phyloP scores from a whole-genome alignment of 2,888 invertebrate species.

The Eurytoma adleriae region DNA sequence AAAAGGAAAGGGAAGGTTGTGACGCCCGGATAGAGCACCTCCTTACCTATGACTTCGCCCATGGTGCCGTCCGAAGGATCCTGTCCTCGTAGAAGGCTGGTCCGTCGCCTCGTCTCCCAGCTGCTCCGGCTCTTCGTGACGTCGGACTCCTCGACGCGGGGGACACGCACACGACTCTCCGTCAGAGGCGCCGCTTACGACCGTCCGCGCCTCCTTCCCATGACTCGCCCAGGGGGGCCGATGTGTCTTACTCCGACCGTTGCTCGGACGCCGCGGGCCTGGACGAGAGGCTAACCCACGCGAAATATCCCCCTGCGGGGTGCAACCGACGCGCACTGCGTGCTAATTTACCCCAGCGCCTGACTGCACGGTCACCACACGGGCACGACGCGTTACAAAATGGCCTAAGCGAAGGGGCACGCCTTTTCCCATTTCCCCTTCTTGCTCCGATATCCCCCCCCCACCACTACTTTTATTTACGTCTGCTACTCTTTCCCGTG shows the following conservation, averaged over 20 bases:
- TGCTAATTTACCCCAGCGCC: slow-evolving; percentile 61
- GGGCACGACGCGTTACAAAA: slow-evolving; percentile 66
- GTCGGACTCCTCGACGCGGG: neutral
- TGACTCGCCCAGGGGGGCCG: too few relatives aligned
- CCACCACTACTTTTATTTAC: neutral
- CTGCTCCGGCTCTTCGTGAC: slow-evolving; percentile 3
- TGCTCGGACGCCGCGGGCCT: too few relatives aligned
- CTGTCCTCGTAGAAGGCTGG: neutral
- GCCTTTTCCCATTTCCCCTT: slow-evolving; percentile 56
- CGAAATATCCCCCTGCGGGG: neutral
- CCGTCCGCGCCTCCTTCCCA: too few relatives aligned
- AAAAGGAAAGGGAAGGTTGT: neutral
- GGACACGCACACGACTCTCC: neutral
- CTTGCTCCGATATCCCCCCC: neutral
- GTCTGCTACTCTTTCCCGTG: neutral
- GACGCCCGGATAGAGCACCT: neutral
- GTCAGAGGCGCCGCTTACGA: too few relatives aligned
- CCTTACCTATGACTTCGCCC: slow-evolving; percentile 58
- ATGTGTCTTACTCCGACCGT: too few relatives aligned
- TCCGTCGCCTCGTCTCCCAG: neutral
- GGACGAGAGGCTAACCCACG: neutral
- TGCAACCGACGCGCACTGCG: neutral
- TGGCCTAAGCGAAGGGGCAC: slow-evolving; percentile 73
- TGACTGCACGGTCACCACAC: slow-evolving; percentile 66
- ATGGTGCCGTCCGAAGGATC: slow-evolving; percentile 38